Percentiles rank a stretch among this genome's conserved stretches.
Conservation (phyloP, 1,140 invertebrate genomes). For the Cheumatopsyche charites region DNA sequence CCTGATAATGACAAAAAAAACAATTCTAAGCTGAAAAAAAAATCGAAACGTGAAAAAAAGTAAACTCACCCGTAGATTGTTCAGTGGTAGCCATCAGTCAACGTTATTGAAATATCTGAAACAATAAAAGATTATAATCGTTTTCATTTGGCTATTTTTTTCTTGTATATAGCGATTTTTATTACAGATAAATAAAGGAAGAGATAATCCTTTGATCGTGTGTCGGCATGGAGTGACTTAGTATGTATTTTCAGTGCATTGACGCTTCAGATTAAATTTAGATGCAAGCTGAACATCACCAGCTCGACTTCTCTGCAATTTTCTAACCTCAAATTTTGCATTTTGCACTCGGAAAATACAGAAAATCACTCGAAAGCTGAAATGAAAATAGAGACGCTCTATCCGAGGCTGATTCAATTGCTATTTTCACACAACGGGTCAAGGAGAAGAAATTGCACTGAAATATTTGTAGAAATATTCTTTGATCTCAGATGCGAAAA, state of each 20-base stretch:
- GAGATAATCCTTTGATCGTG: too few relatives aligned
- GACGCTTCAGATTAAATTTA: conserved; percentile 15
- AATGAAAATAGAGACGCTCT: neutral
- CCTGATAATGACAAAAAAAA: too few relatives aligned
- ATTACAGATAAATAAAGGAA: too few relatives aligned
- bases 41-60: too few relatives aligned
- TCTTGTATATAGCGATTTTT: too few relatives aligned
- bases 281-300: neutral
- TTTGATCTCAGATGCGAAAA: neutral
- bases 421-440: conserved; percentile 14
- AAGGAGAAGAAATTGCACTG: neutral
- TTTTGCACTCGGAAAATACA: too few relatives aligned
- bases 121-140: conserved; percentile 8
- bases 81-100: conserved; percentile 9
- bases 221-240: too few relatives aligned
- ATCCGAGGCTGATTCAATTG: neutral
- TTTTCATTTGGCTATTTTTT: neutral
- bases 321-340: too few relatives aligned
- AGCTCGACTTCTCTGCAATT: too few relatives aligned
- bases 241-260: conserved; percentile 6
- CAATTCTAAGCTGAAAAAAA: too few relatives aligned
- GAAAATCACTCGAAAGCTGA: neutral
- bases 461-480: neutral
- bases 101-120: neutral
- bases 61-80: conserved; percentile 10